Base-by-base conservation (phyloP, 2,113 vertebrate species). In the Hydrochoerus hydrochaeris region DNA sequence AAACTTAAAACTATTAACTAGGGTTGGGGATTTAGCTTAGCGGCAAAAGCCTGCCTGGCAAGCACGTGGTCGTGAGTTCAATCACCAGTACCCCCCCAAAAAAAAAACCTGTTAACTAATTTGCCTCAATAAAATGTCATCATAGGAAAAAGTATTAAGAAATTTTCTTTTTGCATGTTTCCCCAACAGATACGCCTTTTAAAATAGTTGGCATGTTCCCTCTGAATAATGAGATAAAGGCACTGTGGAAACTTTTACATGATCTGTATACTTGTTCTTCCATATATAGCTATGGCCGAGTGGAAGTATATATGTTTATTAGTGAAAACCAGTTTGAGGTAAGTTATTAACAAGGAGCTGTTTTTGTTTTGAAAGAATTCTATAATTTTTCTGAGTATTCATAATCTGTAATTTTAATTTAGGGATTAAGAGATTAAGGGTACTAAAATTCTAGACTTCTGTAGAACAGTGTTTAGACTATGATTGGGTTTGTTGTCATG, bases 241-340 rank as follows among this genome's bases (percentile, higher is more conserved):
- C 35, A 35, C 97, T 99, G 97, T 99, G 99, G 99, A 99, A 99
- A 97, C 98, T 99, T 94, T 58, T 99, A 92, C 99, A 99, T 22
- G 78, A 98, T 92, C 85, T 99, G 46, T 99, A 99, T 96, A 98
- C 99, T 94, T 97, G 99, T 90, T 97, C 73, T 93, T 99, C 99
- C 81, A 65, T 99, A 96, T 99, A 97, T 98, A 99, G 94, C 98
- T 99, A 99, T 0, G 99, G 99, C 97, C 99, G 99, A 97, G 41
- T 99, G 90, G 99, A 99, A 97, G 98, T 99, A 88, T 99, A 99
- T 98, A 41, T 99, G 95, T 99, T 99, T 95, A 96, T 99, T 44
- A 99, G 98, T 85, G 99, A 99, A 98, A 99, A 91, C 92, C 98
- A 99, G 94, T 99, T 99, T 95, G 97, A 96, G 98, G 99, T 99